phyloP scores from a whole-genome alignment of 2,888 invertebrate species.

The Napeogenes sylphis region DNA sequence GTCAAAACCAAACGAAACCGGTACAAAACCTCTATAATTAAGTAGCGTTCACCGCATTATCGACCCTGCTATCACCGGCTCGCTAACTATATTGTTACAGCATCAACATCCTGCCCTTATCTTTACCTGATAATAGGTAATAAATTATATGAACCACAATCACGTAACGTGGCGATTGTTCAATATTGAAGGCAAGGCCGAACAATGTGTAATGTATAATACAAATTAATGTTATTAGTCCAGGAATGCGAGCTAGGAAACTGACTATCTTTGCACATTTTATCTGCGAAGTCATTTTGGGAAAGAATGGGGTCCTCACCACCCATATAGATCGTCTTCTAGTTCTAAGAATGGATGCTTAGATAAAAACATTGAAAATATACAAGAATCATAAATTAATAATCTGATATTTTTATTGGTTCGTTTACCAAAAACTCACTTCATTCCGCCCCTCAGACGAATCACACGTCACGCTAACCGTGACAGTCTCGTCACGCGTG shows the following conservation, averaged over 20 bases:
- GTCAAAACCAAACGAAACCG: conserved; percentile 1
- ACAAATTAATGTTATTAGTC: conserved; percentile 6
- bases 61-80: conserved; percentile 22
- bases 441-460: conserved; percentile 38
- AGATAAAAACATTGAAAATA: not conserved
- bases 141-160: conserved; percentile 35
- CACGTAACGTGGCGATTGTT: conserved; percentile 22
- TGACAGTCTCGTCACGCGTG: conserved; percentile 67
- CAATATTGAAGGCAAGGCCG: conserved; percentile 12
- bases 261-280: not conserved
- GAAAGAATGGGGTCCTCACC: not conserved
- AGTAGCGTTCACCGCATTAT: conserved; percentile 14
- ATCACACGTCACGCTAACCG: conserved; percentile 50
- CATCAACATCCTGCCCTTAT: conserved; percentile 36
- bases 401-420: conserved; percentile 10
- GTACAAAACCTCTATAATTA: conserved; percentile 18
- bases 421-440: conserved; percentile 12
- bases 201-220: conserved; percentile 7
- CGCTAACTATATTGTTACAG: conserved; percentile 30
- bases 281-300: not conserved
- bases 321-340: too few species aligned
- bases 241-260: conserved; percentile 3
- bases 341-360: not conserved
- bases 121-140: conserved; percentile 40
- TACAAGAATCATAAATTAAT: conserved; percentile 6